Evolutionary conservation across 30 jellyfish, hydroid and myxozoan species (phyloP).

Genomic region (Aurelia coerulea): DNA sequence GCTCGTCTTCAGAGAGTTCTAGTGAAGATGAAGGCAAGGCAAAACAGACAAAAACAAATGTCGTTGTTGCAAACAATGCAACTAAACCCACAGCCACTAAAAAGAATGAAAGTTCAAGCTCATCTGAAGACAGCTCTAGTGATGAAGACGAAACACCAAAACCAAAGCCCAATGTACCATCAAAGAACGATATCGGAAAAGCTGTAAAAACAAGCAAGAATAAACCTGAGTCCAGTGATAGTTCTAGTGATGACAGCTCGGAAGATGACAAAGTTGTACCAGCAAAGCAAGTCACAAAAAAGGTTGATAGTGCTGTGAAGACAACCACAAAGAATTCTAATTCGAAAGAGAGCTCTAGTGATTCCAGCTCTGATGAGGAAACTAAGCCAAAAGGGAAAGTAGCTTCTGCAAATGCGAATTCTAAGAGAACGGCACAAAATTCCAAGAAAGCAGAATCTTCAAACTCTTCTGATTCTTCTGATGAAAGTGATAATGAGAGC

Average conservation of each 20-base stretch:
- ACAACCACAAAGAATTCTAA: neutral
- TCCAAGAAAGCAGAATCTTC: neutral
- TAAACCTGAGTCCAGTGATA: neutral
- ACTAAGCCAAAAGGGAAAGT: neutral
- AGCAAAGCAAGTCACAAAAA: neutral
- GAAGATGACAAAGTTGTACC: constrained; percentile 9
- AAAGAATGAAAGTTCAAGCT: constrained; percentile 1
- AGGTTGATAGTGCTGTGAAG: neutral
- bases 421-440: neutral
- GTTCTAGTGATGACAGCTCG: constrained; percentile 41
- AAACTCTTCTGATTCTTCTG: constrained; percentile 9
- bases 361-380: constrained; percentile 26
- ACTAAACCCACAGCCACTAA: neutral
- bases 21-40: constrained; percentile 21
- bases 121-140: neutral
- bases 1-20: constrained; percentile 35
- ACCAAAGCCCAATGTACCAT: neutral
- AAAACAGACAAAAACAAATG: neutral
- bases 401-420: neutral
- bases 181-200: neutral
- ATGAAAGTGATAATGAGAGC: constrained; percentile 6
- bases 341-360: constrained; percentile 20
- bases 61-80: neutral
- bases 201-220: neutral
- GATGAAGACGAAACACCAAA: neutral